These are phyloP conservation scores for Druon quercuslanigerum DNA, from an alignment of 1,140 invertebrate genomes.

Conservation along the genomic window DNA sequence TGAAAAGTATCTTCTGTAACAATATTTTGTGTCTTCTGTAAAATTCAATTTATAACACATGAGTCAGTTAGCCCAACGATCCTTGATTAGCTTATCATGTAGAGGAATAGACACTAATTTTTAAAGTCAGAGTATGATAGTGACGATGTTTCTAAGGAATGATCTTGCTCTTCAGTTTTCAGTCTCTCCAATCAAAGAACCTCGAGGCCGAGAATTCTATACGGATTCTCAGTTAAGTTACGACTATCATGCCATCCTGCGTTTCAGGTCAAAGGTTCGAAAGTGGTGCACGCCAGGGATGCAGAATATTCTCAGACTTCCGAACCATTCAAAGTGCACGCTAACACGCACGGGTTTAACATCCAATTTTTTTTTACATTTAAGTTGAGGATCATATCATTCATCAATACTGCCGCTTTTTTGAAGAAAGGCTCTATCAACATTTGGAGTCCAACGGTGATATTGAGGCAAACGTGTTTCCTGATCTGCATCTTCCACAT, in stretches of 20 bases:
- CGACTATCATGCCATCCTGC: conserved; percentile 9
- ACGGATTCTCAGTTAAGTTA: background rate
- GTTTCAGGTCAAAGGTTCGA: conserved; percentile 56
- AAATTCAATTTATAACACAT: too few relatives aligned
- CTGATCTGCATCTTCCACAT: too few relatives aligned
- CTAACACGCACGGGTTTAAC: conserved; percentile 32
- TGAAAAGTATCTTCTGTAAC: too few relatives aligned
- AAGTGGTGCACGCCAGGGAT: conserved; percentile 48
- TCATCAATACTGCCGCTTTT: background rate
- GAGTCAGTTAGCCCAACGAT: too few relatives aligned
- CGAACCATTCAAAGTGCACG: conserved; percentile 39
- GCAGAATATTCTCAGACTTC: conserved; percentile 1
- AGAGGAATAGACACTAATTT: too few relatives aligned
- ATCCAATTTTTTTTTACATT: background rate
- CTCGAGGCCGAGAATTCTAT: conserved; percentile 21
- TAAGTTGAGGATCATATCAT: conserved; percentile 2
- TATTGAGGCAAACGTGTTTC: too few relatives aligned
- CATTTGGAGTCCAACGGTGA: too few relatives aligned
- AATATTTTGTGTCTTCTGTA: too few relatives aligned
- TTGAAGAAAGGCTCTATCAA: too few relatives aligned
- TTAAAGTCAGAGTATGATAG: too few relatives aligned
- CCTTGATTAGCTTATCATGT: too few relatives aligned
- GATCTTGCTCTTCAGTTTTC: background rate
- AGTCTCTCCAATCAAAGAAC: conserved; percentile 5
- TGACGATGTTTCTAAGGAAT: background rate